These are phyloP conservation scores for Cladorhizidae sp. DNA, from an alignment of 37 sponge, comb jelly and placozoan species.

Conservation along the genomic window DNA sequence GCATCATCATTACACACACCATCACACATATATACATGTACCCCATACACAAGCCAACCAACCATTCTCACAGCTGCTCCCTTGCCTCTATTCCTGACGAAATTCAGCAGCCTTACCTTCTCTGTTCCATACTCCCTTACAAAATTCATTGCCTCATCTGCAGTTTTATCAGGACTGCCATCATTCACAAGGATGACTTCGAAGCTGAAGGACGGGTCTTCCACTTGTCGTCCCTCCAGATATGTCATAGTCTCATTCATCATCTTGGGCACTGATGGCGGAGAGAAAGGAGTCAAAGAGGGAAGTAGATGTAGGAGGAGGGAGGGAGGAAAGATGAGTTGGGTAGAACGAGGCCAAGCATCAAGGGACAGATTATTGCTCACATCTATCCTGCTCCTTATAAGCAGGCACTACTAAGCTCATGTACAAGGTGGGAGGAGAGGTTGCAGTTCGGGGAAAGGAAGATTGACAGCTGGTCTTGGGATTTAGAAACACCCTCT, in stretches of 20 bases:
- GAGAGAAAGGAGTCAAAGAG: neutral
- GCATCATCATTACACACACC: neutral
- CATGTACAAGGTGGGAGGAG: slow-evolving; percentile 70
- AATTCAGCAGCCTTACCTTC: slow-evolving; percentile 85
- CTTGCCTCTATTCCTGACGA: slow-evolving; percentile 92
- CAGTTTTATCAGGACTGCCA: slow-evolving; percentile 92
- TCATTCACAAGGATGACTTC: slow-evolving; percentile 92
- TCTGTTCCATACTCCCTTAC: slow-evolving; percentile 74
- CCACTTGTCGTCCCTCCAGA: slow-evolving; percentile 50
- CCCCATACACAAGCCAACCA: neutral
- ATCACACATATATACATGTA: neutral
- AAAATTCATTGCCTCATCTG: slow-evolving; percentile 86
- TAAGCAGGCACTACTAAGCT: slow-evolving; percentile 92
- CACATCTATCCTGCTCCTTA: slow-evolving; percentile 89
- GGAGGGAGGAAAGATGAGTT: too few relatives aligned
- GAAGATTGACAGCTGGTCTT: slow-evolving; percentile 15
- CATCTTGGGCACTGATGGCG: slow-evolving; percentile 76
- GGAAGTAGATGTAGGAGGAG: neutral
- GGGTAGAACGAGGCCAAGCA: too few relatives aligned
- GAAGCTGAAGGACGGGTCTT: slow-evolving; percentile 43
- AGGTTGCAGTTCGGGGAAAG: slow-evolving; percentile 74
- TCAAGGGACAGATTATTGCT: slow-evolving; percentile 15
- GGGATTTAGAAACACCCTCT: slow-evolving; percentile 75
- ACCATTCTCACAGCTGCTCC: slow-evolving; percentile 98
- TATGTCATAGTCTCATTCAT: slow-evolving; percentile 86